Evolutionary conservation across 2,888 invertebrate genomes (phyloP), one percentile per base, ranked within the genome.

Genomic region (Himalopsyche japonica): DNA sequence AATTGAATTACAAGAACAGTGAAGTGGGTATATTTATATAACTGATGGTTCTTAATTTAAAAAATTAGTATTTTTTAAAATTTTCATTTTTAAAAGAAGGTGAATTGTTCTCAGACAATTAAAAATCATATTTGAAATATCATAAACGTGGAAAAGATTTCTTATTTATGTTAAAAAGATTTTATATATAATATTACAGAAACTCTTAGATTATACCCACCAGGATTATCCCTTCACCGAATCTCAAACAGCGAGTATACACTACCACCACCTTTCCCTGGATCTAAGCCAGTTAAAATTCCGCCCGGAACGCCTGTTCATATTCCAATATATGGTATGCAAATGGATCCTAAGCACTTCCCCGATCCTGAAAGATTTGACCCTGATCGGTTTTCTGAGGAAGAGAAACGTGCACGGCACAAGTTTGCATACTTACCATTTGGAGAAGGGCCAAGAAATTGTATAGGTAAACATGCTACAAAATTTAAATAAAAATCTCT

Each of bases 361-460:
- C 90, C 92, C 0, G 88, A 93, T 15, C 93, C 93, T 0, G 89
- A 91, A 0, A 90, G 89, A 86, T 93, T 93, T 87, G 91, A 93
- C 87, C 93, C 93, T 0, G 92, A 92, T 84, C 88, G 93, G 78
- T 93, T 93, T 87, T 88, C 87, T 27, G 89, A 89, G 7, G 90
- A 91, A 82, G 88, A 87, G 7, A 88, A 88, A 27, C 86, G 85
- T 5, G 88, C 88, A 34, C 88, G 88, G 24, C 88, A 88, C 37
- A 88, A 87, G 43, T 89, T 88, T 24, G 88, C 88, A 0, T 90
- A 89, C 83, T 85, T 90, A 79, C 91, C 91, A 1, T 91, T 91
- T 83, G 90, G 91, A 8, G 89, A 90, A 79, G 91, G 91, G 12
- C 91, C 91, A 8, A 88, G 90, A 76, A 89, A 88, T 80, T 91